A percentile compares a stretch with the other conserved stretches of the same genome.
Evolutionary conservation across 2,888 invertebrate species (phyloP).

Genomic region (Blomia tropicalis): DNA sequence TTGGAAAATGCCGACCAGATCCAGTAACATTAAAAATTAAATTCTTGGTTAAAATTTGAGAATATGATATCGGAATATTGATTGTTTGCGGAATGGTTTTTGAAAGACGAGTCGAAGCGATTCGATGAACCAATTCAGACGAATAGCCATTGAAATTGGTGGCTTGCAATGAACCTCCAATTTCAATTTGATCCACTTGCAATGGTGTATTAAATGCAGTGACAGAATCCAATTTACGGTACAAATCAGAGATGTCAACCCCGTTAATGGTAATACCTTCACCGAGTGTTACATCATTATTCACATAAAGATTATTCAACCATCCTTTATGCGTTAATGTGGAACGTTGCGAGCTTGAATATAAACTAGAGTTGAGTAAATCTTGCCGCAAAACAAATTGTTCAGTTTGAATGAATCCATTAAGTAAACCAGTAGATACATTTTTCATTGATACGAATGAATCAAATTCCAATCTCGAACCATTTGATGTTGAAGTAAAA

Average conservation of each 20-base stretch:
- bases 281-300: neutral
- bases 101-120: neutral
- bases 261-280: neutral
- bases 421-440: neutral
- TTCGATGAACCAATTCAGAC: neutral
- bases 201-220: neutral
- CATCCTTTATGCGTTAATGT: neutral
- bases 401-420: neutral
- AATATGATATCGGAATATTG: too few relatives aligned
- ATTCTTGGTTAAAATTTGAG: neutral
- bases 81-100: neutral
- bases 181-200: neutral
- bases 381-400: neutral
- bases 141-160: neutral
- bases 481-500: neutral
- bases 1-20: neutral
- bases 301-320: neutral
- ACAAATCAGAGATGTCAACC: constrained; percentile 1
- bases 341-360: neutral
- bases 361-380: neutral
- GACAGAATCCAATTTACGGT: neutral
- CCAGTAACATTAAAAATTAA: neutral
- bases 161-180: neutral
- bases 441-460: neutral
- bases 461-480: neutral